Conservation (phyloP, 2,888 invertebrate species). For the Athalia cordata region DNA sequence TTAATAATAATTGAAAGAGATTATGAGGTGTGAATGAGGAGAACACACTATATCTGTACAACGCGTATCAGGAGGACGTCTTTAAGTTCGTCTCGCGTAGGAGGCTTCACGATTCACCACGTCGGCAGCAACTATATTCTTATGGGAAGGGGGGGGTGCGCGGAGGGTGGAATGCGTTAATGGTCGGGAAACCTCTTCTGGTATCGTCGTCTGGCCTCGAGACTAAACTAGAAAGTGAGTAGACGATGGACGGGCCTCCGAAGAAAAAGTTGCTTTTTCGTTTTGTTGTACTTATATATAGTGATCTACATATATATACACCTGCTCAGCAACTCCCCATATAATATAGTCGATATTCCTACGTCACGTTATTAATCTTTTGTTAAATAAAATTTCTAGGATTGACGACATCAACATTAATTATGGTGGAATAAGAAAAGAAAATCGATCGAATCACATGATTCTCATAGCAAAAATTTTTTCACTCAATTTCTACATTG, state of each 20-base stretch:
- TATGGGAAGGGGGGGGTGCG: slow-evolving; percentile 29
- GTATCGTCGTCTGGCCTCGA: slow-evolving; percentile 22
- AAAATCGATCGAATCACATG: no score
- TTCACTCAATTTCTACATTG: no score
- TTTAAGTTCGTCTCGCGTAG: slow-evolving; percentile 22
- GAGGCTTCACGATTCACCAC: slow-evolving; percentile 49
- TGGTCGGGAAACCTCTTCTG: slow-evolving; percentile 46
- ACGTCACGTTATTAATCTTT: no score
- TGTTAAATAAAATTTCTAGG: no score
- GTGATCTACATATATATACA: background rate
- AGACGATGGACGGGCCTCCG: slow-evolving; percentile 1
- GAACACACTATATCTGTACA: background rate
- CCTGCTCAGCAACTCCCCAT: no score
- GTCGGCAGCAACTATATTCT: slow-evolving; percentile 5
- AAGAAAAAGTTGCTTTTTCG: slow-evolving; percentile 20
- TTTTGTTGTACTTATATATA: background rate
- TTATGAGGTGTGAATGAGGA: no score
- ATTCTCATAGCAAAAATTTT: no score
- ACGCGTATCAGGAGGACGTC: background rate
- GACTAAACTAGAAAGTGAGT: slow-evolving; percentile 34
- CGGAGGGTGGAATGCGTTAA: slow-evolving; percentile 54
- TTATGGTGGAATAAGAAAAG: no score
- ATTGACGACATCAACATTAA: no score
- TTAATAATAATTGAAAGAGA: no score
- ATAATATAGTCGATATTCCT: no score